Base-by-base conservation (phyloP, 1,140 invertebrate species). In the Hycleus cichorii region DNA sequence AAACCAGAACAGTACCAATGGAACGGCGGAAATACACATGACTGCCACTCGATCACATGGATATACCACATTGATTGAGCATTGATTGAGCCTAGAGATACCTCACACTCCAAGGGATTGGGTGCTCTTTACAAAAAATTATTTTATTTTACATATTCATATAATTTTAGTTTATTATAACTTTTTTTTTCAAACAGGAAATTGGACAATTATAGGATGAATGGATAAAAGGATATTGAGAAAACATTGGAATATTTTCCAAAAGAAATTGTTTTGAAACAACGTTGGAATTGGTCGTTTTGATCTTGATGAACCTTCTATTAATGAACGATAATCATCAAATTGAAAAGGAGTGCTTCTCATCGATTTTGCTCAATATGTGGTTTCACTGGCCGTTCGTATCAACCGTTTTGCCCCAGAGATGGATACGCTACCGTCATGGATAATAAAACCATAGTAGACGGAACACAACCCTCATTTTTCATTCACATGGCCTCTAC, bases 41-140 rank as follows among this genome's bases (percentile, higher is more conserved):
- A 63, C 58, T 51, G 55, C 54, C 58, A 63, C 54, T 63, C 55
- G 62, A 63, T 49, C 62, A 53, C 47, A 58, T 58, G 58, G 54
- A 44, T 52, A 47, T 55, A 60, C 54, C 56, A 61, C 55, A 60
- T 52, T 61, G 62, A 62, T 52, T 62, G 56, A 64, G 59, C 51
- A 61, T 64, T 64, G 62, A 54, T 63, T 67, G 65, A 64, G 63
- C 63, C 63, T 62, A 65, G 63, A 48, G 46, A 63, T 63, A 67
- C 65, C 58, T 65, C 63, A 65, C 59, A 64, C 63, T 67, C 65
- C 65, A 59, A 63, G 63, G 65, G 63, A 67, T 61, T 67, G 65
- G 65, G 63, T 65, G 63, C 65, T 65, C 65, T 67, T 67, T 65
- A 64, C 65, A 67, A 67, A 67, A 65, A 67, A 67, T 59, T 60